Evolutionary conservation across 1,140 invertebrate genomes (phyloP).

Genomic region (Drosophila paulistorum): DNA sequence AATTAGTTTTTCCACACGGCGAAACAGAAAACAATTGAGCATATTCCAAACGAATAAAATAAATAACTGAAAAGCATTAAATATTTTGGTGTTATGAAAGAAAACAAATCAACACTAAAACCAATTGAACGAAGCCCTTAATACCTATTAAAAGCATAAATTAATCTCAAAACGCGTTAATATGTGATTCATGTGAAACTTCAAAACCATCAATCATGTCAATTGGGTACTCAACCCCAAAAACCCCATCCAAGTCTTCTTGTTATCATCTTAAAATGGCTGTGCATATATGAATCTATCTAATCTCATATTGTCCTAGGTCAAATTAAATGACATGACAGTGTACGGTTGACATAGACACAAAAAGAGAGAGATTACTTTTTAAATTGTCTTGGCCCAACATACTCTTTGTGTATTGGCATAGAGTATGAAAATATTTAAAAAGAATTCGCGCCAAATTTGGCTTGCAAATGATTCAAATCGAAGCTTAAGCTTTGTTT

Average conservation of each 20-base stretch:
- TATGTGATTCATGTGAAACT: not conserved
- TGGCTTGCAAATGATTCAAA: conserved; percentile 70
- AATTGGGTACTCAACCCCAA: not conserved
- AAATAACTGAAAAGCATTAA: not conserved
- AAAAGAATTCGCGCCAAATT: conserved; percentile 69
- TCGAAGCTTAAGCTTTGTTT: conserved; percentile 32
- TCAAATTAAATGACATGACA: not conserved
- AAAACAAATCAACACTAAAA: no score
- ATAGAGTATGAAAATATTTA: conserved; percentile 55
- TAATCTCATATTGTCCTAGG: conserved; percentile 10
- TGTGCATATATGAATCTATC: not conserved
- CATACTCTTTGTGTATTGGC: not conserved
- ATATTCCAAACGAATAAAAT: conserved; percentile 17
- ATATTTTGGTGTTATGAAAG: not conserved
- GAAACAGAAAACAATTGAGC: conserved; percentile 52
- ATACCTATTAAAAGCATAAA: not conserved
- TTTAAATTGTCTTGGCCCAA: not conserved
- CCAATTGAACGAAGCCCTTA: not conserved
- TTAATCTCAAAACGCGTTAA: no score
- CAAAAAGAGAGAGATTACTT: no score
- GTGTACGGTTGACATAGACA: not conserved
- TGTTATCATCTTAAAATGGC: not conserved
- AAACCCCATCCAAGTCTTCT: not conserved
- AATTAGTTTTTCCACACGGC: conserved; percentile 59
- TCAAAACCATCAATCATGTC: conserved; percentile 5